Percentiles rank a stretch among this genome's conserved stretches.
Conservation (phyloP, 2,888 invertebrate genomes). For the Cosmia trapezina region DNA sequence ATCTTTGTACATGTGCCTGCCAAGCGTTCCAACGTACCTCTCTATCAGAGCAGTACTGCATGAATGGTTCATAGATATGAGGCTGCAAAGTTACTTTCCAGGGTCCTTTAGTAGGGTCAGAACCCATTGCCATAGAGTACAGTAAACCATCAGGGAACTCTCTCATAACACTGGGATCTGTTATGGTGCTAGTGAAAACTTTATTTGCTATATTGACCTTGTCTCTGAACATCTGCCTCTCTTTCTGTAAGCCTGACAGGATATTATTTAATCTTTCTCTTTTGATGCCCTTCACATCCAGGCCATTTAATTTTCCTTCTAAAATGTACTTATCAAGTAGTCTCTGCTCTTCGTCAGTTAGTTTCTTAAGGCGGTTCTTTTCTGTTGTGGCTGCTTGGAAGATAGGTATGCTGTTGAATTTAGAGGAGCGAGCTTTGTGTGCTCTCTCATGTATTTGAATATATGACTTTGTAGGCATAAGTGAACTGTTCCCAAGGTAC, state of each 20-base stretch:
- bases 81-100: slow-evolving; percentile 96
- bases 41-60: slow-evolving; percentile 96
- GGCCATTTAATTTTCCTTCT: slow-evolving; percentile 96
- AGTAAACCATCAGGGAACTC: slow-evolving; percentile 94
- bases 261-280: slow-evolving; percentile 82
- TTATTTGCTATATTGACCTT: slow-evolving; percentile 92
- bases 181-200: slow-evolving; percentile 92
- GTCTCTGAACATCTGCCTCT: slow-evolving; percentile 91
- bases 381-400: slow-evolving; percentile 92
- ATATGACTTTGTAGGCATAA: slow-evolving; percentile 95
- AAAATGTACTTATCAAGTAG: slow-evolving; percentile 94
- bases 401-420: slow-evolving; percentile 93
- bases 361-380: slow-evolving; percentile 82
- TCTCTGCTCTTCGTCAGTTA: slow-evolving; percentile 92
- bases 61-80: slow-evolving; percentile 93
- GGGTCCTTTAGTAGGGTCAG: slow-evolving; percentile 93
- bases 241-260: slow-evolving; percentile 90
- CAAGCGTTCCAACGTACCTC: slow-evolving; percentile 95
- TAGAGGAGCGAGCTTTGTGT: slow-evolving; percentile 93
- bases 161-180: slow-evolving; percentile 91
- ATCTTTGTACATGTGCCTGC: slow-evolving; percentile 94
- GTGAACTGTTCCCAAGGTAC: slow-evolving; percentile 94
- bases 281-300: slow-evolving; percentile 91
- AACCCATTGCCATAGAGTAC: slow-evolving; percentile 92
- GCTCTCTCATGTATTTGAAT: slow-evolving; percentile 95